phyloP scores from a whole-genome alignment of 2,113 vertebrate species.

The Amblyopsis rosae region DNA sequence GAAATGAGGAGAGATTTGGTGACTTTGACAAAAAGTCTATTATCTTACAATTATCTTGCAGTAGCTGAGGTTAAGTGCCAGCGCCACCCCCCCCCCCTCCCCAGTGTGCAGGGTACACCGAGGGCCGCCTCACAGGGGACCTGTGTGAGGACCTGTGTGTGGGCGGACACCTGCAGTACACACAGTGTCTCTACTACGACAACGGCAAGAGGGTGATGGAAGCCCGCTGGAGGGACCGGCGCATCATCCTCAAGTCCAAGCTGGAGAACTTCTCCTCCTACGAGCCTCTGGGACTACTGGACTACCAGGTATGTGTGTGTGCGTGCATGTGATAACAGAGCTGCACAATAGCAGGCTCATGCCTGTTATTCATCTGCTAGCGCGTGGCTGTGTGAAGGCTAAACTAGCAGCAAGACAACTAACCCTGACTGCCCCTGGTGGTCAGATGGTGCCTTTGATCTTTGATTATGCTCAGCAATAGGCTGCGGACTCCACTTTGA shows the following conservation, averaged over 20 bases:
- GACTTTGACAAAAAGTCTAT: too few species aligned
- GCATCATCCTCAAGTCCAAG: slow-evolving; percentile 90
- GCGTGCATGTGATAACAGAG: neutral
- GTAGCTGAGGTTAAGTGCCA: neutral
- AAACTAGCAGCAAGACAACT: too few species aligned
- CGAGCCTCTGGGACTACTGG: slow-evolving; percentile 77
- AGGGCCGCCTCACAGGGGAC: slow-evolving; percentile 83
- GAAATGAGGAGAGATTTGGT: too few species aligned
- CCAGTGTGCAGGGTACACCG: slow-evolving; percentile 88
- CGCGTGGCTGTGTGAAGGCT: too few species aligned
- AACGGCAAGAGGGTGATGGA: slow-evolving; percentile 95
- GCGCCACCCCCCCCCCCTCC: neutral
- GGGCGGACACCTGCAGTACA: slow-evolving; percentile 82
- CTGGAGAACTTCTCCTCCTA: slow-evolving; percentile 92
- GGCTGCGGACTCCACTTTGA: too few species aligned
- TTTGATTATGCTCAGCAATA: too few species aligned
- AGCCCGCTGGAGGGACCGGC: slow-evolving; percentile 86
- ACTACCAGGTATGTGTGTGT: slow-evolving; percentile 71
- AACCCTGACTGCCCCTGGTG: too few species aligned
- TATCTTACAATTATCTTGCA: too few species aligned
- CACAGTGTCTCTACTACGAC: slow-evolving; percentile 90
- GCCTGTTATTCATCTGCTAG: neutral
- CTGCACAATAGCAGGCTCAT: neutral
- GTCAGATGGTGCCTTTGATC: too few species aligned
- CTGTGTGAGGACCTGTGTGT: slow-evolving; percentile 93